These are phyloP conservation scores for Nysson spinosus DNA, from an alignment of 2,888 invertebrate species.

Conservation along the genomic window DNA sequence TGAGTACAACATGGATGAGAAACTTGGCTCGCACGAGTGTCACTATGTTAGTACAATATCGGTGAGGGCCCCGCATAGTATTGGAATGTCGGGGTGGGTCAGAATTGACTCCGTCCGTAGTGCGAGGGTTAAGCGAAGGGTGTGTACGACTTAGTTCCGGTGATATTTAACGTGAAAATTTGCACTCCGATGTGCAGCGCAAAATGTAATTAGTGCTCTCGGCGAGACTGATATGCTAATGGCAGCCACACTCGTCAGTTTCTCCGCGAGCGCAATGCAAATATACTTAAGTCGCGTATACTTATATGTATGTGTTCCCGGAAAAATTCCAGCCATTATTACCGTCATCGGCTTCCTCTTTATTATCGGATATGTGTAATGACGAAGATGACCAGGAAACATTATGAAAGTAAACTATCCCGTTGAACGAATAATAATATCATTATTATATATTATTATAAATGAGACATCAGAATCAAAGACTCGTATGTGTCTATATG, in stretches of 20 bases:
- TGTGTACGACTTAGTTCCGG: too few species aligned
- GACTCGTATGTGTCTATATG: too few species aligned
- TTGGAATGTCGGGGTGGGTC: too few species aligned
- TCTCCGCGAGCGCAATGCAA: slow-evolving; percentile 8
- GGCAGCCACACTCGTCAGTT: slow-evolving; percentile 7
- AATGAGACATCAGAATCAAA: too few species aligned
- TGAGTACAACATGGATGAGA: too few species aligned
- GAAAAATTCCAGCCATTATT: slow-evolving; percentile 16
- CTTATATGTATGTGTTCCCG: slow-evolving; percentile 7
- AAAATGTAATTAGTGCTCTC: neutral
- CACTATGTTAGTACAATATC: too few species aligned
- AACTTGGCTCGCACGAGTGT: too few species aligned
- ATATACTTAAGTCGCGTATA: slow-evolving; percentile 10
- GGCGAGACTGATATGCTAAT: neutral
- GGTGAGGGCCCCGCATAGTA: too few species aligned
- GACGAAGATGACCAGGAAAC: neutral
- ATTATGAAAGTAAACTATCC: neutral
- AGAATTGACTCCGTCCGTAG: too few species aligned
- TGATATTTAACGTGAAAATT: neutral
- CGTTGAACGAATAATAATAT: too few species aligned
- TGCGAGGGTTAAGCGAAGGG: too few species aligned
- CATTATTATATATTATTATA: too few species aligned
- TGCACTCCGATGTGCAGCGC: neutral
- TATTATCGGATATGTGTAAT: neutral
- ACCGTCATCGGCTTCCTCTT: neutral